These are phyloP conservation scores for Leptinotarsa undecemlineata DNA, from an alignment of 1,140 invertebrate species.

Conservation along the genomic window DNA sequence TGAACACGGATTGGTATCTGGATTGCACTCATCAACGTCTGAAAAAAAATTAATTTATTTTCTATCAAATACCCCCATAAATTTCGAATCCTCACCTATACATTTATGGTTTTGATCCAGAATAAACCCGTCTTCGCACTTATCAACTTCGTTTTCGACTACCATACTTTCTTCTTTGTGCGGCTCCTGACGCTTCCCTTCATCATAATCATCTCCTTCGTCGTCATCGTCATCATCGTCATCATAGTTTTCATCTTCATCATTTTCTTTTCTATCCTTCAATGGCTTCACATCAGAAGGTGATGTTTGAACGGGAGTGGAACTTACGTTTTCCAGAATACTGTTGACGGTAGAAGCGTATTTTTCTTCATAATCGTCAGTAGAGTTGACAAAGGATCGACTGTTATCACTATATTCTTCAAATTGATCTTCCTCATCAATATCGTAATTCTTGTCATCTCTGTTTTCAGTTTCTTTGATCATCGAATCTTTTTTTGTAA, in stretches of 20 bases:
- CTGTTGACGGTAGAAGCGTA: background rate
- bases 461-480: background rate
- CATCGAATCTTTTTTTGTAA: conserved; percentile 2
- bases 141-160: background rate
- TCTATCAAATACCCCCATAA: background rate
- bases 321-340: background rate
- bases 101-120: conserved; percentile 30
- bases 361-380: conserved; percentile 6
- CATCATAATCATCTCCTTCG: conserved; percentile 39
- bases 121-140: conserved; percentile 32
- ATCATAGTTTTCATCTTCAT: conserved; percentile 27
- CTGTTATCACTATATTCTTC: background rate
- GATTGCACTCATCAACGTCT: conserved; percentile 69
- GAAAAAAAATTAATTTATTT: conserved; percentile 27
- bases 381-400: too few relatives aligned
- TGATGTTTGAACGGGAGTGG: too few relatives aligned
- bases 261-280: conserved; percentile 17
- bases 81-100: conserved; percentile 30
- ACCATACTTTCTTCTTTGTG: conserved; percentile 3
- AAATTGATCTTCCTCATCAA: conserved; percentile 3
- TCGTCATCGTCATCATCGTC: conserved; percentile 39
- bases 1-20: conserved; percentile 57
- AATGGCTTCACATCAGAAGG: too few relatives aligned
- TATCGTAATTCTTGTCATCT: background rate
- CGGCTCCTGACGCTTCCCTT: conserved; percentile 28